Evolutionary conservation across 2,888 invertebrate genomes (phyloP).

Genomic region (Tubulanus polymorphus): DNA sequence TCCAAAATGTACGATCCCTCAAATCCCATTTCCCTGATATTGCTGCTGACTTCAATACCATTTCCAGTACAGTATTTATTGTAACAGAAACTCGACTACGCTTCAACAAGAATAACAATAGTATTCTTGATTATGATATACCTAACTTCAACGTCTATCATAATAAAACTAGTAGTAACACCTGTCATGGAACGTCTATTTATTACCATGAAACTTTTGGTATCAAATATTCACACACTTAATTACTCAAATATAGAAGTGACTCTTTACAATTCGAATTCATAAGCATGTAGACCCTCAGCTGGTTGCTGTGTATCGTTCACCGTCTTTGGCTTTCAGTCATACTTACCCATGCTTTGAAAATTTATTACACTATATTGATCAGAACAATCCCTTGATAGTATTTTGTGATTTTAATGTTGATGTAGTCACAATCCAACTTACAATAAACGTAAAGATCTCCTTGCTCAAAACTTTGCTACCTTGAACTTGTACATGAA

Average conservation of each 20-base stretch:
- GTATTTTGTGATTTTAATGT: not conserved
- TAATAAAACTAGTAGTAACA: not conserved
- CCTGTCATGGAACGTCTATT: not conserved
- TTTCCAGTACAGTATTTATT: not conserved
- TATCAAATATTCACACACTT: not conserved
- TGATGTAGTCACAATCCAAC: too few relatives aligned
- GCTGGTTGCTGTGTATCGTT: not conserved
- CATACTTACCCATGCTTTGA: too few relatives aligned
- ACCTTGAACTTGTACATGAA: not conserved
- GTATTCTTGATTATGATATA: not conserved
- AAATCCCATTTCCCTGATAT: not conserved
- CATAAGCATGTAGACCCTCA: not conserved
- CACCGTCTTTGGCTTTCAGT: too few relatives aligned
- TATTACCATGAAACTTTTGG: not conserved
- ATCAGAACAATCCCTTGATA: not conserved
- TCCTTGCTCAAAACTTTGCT: too few relatives aligned
- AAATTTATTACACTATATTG: too few relatives aligned
- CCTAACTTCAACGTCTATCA: not conserved
- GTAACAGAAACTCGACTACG: not conserved
- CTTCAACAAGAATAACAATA: too few relatives aligned
- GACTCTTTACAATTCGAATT: not conserved
- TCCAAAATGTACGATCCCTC: not conserved
- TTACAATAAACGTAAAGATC: too few relatives aligned
- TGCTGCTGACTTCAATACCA: not conserved
- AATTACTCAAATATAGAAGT: not conserved